phyloP scores from a whole-genome alignment of 2,888 invertebrate genomes.

The Leptarthrus brevirostris region DNA sequence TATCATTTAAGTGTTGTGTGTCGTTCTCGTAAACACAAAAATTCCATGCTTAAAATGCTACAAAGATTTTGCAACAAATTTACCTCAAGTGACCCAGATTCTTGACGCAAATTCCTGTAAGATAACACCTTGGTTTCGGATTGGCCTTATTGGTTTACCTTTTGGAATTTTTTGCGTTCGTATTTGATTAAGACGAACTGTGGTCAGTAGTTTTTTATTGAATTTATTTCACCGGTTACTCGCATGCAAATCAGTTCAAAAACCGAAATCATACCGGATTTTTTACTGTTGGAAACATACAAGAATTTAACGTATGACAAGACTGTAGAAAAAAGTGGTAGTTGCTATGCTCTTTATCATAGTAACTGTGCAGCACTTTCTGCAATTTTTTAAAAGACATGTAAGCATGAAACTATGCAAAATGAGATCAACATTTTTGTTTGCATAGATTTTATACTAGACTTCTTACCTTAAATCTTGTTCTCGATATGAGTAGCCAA shows the following conservation, averaged over 20 bases:
- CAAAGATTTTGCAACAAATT: neutral
- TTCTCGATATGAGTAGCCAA: neutral
- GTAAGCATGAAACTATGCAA: too few species aligned
- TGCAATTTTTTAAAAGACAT: too few species aligned
- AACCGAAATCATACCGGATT: neutral
- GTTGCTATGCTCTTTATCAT: too few species aligned
- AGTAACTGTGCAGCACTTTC: too few species aligned
- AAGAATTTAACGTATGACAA: too few species aligned
- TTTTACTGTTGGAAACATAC: too few species aligned
- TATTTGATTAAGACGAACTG: slow-evolving; percentile 32
- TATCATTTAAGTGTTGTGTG: neutral
- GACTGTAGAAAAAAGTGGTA: too few species aligned
- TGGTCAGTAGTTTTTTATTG: slow-evolving; percentile 17
- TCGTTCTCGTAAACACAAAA: neutral
- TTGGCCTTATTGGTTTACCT: slow-evolving; percentile 16
- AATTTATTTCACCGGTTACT: too few species aligned
- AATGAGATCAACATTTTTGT: too few species aligned
- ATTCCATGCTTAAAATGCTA: neutral
- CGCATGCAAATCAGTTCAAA: slow-evolving; percentile 33
- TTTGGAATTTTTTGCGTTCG: neutral
- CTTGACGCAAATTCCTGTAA: slow-evolving; percentile 20
- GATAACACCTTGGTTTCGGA: slow-evolving; percentile 34
- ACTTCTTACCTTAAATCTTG: too few species aligned
- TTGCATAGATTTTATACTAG: too few species aligned
- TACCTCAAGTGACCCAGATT: slow-evolving; percentile 40